Conservation (phyloP, 2,797 vertebrate species). For the Garrulus glandarius region DNA sequence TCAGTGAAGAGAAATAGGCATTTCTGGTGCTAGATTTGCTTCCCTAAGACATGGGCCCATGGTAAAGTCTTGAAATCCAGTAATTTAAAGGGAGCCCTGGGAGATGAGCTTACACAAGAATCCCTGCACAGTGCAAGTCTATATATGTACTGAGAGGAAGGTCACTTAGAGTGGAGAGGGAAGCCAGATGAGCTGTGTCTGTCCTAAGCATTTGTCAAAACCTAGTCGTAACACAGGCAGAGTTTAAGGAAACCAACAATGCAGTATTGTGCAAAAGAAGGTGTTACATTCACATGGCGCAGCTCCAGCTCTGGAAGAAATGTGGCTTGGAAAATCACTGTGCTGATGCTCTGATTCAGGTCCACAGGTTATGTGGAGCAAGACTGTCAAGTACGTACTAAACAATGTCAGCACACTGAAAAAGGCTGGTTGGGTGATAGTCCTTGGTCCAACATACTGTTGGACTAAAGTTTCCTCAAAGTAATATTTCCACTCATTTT, state of each 20-base stretch:
- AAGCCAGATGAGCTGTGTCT: not conserved
- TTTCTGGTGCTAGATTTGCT: not conserved
- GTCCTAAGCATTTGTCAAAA: not conserved
- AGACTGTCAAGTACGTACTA: not conserved
- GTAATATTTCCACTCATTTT: not conserved
- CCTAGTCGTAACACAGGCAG: accelerated
- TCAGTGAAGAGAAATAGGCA: not conserved
- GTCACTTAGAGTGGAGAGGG: not conserved
- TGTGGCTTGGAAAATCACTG: not conserved
- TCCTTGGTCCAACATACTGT: not conserved
- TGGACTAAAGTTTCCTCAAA: not conserved
- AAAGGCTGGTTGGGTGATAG: not conserved
- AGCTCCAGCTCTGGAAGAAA: not conserved
- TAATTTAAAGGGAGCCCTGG: not conserved
- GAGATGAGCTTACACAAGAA: not conserved
- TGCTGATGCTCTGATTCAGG: not conserved
- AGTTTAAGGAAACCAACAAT: not conserved
- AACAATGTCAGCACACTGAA: not conserved
- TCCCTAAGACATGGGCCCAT: not conserved
- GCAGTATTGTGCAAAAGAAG: not conserved
- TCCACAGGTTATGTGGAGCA: not conserved
- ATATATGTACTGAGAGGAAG: not conserved
- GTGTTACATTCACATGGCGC: not conserved
- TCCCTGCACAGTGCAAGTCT: not conserved
- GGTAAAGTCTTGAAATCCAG: not conserved